Evolutionary conservation across 2,888 invertebrate species (phyloP), one percentile per base, ranked within the genome.

Genomic region (Orchesellides sinensis): DNA sequence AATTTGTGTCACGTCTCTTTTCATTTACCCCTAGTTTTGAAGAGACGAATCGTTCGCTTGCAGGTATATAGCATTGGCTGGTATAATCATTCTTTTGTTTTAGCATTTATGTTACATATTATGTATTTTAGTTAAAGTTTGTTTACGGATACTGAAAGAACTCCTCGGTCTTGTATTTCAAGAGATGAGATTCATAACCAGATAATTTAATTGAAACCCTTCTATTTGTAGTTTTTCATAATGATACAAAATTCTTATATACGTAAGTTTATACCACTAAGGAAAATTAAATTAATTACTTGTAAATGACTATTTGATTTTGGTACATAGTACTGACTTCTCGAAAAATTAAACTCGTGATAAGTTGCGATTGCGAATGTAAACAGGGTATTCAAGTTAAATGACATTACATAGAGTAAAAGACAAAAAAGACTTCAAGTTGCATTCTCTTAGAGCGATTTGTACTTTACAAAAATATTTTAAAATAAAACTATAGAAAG

Each of bases 121-220:
- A 6, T 29, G 17, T 21, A 63, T 12, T 3, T 63, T 29, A 32
- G n/a, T n/a, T n/a, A n/a, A 14, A 61, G 1, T 8, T 45, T 45
- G 45, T 59, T 56, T 47, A 32, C 25, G 23, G 45, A 56, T 54
- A 47, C 40, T 79, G 79, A 79, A 79, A 79, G 79, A 79, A 79
- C 79, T 79, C 21, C 54, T 70, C 78, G 73, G 59, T 56, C 47
- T 72, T 47, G 21, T 23, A 54, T 69, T 5, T 45, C 12, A 27
- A n/a, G n/a, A 19, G 2, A 25, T 47, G 66, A 66, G 66, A 66
- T 66, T 47, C 66, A 8, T 27, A 47, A 21, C 59, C 25, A 59
- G 12, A 5, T 32, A 40, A 40, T 8, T 52, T 49, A 10, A n/a
- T 49, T 49, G 1, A 1, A 59, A 27, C 27, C 1, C 5, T 2